These are phyloP conservation scores for Xiphophorus couchianus DNA, from an alignment of 2,113 vertebrate genomes.

Conservation along the genomic window DNA sequence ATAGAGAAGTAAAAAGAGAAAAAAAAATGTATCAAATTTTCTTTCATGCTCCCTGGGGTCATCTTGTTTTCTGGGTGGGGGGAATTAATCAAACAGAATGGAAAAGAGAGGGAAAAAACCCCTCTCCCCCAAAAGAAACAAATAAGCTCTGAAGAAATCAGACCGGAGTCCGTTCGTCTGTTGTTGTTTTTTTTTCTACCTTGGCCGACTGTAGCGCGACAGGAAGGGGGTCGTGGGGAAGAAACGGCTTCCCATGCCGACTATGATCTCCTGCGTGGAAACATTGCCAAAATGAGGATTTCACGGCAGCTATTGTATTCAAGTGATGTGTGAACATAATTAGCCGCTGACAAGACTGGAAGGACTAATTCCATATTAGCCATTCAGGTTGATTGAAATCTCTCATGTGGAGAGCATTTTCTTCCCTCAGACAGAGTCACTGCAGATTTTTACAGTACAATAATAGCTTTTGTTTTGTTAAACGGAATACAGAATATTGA, in stretches of 20 bases:
- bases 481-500: conserved; percentile 1
- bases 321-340: conserved; percentile 69
- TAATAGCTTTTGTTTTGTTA: background rate
- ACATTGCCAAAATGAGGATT: conserved; percentile 71
- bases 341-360: conserved; percentile 55
- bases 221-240: conserved; percentile 24
- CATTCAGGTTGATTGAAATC: conserved; percentile 59
- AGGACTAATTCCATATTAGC: conserved; percentile 49
- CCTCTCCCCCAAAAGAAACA: too few relatives aligned
- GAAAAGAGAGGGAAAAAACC: conserved; percentile 81
- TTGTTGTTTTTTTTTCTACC: conserved; percentile 81
- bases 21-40: conserved; percentile 85
- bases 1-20: conserved; percentile 13
- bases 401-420: conserved; percentile 51
- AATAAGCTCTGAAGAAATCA: conserved; percentile 91
- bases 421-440: conserved; percentile 10
- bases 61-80: conserved; percentile 92
- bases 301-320: conserved; percentile 56
- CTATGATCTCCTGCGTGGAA: conserved; percentile 82
- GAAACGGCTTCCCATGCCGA: conserved; percentile 77
- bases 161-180: conserved; percentile 86
- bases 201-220: conserved; percentile 79
- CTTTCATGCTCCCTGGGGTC: conserved; percentile 91
- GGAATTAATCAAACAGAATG: conserved; percentile 91
- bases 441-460: background rate